Conservation (phyloP, 1,140 invertebrate genomes). For the Druon quercuslanigerum region DNA sequence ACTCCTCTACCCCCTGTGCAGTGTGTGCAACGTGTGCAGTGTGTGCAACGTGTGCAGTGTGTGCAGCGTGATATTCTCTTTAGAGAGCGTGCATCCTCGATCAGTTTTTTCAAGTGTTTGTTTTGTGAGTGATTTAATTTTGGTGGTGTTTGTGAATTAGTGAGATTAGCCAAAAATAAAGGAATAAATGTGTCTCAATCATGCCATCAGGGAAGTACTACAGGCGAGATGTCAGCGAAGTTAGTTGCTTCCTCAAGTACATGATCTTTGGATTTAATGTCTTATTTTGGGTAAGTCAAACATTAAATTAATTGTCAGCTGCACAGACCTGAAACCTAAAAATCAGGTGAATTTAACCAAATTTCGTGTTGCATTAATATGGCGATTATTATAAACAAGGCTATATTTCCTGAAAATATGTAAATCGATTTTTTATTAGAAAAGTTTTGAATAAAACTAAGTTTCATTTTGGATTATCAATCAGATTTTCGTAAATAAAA, state of each 20-base stretch:
- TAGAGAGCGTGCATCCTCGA: background rate
- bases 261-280: constrained; percentile 98
- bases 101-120: background rate
- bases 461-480: no score
- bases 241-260: constrained; percentile 98
- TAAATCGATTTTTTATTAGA: no score
- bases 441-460: no score
- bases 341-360: no score
- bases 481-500: no score
- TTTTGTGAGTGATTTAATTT: constrained; percentile 36
- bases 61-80: background rate
- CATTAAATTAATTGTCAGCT: background rate
- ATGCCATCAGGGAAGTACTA: constrained; percentile 80
- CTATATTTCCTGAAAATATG: no score
- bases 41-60: no score
- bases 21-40: constrained; percentile 29
- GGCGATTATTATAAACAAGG: no score
- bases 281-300: constrained; percentile 92
- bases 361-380: no score
- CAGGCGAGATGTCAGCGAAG: constrained; percentile 91
- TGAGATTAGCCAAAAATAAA: constrained; percentile 46
- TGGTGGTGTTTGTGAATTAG: constrained; percentile 54
- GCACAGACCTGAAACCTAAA: background rate
- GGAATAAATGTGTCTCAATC: constrained; percentile 61
- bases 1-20: constrained; percentile 31